Evolutionary conservation across 2,113 vertebrate genomes (phyloP).

Genomic region (Nyctereutes procyonoides): DNA sequence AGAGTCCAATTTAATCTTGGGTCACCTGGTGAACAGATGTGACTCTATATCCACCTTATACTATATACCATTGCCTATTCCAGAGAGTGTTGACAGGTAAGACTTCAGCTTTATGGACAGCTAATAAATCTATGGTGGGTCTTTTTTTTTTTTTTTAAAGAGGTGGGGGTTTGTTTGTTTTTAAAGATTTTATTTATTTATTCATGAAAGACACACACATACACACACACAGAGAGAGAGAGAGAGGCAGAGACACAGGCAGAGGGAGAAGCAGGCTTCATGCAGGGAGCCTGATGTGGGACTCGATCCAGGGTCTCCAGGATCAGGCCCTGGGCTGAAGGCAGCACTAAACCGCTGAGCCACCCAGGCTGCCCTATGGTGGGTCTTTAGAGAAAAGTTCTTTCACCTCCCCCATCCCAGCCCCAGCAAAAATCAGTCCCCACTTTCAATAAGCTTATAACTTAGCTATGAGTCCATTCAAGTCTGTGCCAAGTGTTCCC

Average conservation of each 20-base stretch:
- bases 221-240: too few species aligned
- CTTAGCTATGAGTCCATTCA: not conserved
- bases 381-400: not conserved
- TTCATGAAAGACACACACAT: too few species aligned
- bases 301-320: too few species aligned
- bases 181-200: too few species aligned
- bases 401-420: too few species aligned
- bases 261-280: too few species aligned
- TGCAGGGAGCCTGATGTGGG: too few species aligned
- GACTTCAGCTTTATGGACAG: not conserved
- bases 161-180: too few species aligned
- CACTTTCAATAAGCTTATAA: not conserved
- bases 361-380: not conserved
- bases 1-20: not conserved
- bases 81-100: not conserved
- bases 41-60: not conserved
- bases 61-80: not conserved
- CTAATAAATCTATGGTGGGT: not conserved
- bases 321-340: too few species aligned
- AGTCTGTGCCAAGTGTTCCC: not conserved
- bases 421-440: not conserved
- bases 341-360: too few species aligned
- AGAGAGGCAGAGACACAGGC: too few species aligned
- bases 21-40: not conserved
- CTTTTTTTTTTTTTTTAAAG: not conserved